These are phyloP conservation scores for Falco berigora DNA, from an alignment of 2,797 vertebrate genomes.

Conservation along the genomic window DNA sequence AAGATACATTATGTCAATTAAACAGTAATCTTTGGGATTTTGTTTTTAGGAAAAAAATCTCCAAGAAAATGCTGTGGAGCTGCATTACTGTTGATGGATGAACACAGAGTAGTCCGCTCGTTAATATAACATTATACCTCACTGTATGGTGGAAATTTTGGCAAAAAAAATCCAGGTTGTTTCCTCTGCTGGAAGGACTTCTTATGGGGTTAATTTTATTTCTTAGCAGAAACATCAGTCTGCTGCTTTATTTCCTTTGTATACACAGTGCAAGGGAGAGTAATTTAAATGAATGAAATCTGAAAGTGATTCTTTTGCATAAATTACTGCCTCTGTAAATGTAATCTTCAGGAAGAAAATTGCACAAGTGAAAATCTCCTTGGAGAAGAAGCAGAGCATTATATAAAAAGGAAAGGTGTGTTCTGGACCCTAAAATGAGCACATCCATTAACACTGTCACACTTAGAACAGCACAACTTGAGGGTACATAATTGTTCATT, in stretches of 20 bases:
- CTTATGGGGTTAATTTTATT: slow-evolving; percentile 7
- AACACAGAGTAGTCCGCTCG: background rate
- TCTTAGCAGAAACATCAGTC: background rate
- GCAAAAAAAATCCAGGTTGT: background rate
- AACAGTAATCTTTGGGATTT: background rate
- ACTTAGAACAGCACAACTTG: background rate
- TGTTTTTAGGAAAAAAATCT: background rate
- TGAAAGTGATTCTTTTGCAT: background rate
- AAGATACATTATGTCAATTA: slow-evolving; percentile 5
- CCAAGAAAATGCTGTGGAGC: background rate
- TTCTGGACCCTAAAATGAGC: background rate
- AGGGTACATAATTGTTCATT: background rate
- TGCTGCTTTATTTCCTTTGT: slow-evolving; percentile 10
- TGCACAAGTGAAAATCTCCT: background rate
- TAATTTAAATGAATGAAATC: slow-evolving; percentile 4
- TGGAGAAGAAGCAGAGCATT: background rate
- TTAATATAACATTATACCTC: slow-evolving; percentile 15
- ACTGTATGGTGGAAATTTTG: background rate
- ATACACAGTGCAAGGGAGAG: background rate
- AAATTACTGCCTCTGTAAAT: background rate
- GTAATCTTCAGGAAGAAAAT: background rate
- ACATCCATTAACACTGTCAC: background rate
- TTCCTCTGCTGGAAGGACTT: background rate
- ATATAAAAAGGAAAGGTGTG: background rate
- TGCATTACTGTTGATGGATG: slow-evolving; percentile 6